These are phyloP conservation scores for Nothobranchius furzeri DNA, from an alignment of 2,113 vertebrate genomes.

Conservation along the genomic window DNA sequence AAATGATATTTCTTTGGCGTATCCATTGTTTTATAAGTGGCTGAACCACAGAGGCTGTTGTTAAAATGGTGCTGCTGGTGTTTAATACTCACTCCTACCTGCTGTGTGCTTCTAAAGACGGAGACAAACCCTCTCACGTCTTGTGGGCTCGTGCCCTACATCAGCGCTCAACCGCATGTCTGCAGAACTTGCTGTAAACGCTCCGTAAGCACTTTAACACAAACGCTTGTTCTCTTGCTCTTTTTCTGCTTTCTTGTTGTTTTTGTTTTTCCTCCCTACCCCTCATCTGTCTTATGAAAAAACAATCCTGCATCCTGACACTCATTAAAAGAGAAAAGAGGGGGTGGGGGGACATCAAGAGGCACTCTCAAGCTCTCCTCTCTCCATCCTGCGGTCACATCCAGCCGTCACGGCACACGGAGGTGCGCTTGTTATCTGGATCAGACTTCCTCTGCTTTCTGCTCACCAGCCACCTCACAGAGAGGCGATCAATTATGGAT, in stretches of 20 bases:
- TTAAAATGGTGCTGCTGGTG: background rate
- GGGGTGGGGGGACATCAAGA: constrained; percentile 71
- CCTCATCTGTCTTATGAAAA: constrained; percentile 35
- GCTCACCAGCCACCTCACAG: constrained; percentile 59
- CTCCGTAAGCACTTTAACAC: constrained; percentile 83
- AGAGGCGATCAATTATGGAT: constrained; percentile 83
- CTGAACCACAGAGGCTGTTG: background rate
- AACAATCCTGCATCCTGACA: constrained; percentile 74
- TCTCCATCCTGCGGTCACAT: constrained; percentile 81
- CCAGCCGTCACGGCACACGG: constrained; percentile 62
- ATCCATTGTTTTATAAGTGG: background rate
- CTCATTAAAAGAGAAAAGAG: constrained; percentile 82
- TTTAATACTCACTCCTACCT: constrained; percentile 17
- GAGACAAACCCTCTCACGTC: constrained; percentile 38
- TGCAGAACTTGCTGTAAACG: constrained; percentile 76
- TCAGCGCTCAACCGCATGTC: constrained; percentile 62
- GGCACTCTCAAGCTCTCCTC: constrained; percentile 64
- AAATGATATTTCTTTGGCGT: background rate
- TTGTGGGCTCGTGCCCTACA: constrained; percentile 68
- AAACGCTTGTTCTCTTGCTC: constrained; percentile 78
- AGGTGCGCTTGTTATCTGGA: constrained; percentile 75
- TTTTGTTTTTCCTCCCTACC: constrained; percentile 70
- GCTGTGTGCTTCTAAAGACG: constrained; percentile 54
- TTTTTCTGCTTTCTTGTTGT: constrained; percentile 81
- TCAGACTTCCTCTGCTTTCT: constrained; percentile 53